phyloP scores from a whole-genome alignment of 35 echinoderm and acorn worm genomes.

The Amphiura filiformis region DNA sequence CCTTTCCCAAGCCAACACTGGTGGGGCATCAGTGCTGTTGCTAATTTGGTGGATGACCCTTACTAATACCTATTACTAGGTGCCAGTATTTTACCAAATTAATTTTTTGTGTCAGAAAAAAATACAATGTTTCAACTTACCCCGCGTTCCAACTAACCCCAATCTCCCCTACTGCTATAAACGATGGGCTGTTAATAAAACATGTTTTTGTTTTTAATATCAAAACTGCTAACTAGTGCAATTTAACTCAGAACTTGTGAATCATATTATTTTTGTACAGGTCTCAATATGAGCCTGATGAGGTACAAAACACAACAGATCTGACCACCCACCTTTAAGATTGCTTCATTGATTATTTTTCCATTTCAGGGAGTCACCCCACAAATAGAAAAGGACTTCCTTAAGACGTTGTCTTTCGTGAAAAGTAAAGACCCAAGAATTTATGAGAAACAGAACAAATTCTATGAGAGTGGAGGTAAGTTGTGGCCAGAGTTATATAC shows the following conservation, averaged over 20 bases:
- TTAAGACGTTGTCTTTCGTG: slow-evolving; percentile 70
- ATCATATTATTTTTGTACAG: not conserved
- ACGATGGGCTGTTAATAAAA: too few species aligned
- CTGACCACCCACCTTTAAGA: not conserved
- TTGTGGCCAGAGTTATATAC: not conserved
- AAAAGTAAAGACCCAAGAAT: slow-evolving; percentile 88
- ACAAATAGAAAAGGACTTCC: slow-evolving; percentile 82
- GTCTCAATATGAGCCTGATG: not conserved
- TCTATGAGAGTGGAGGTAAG: slow-evolving; percentile 78
- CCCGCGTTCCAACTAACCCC: too few species aligned
- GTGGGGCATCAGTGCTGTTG: too few species aligned
- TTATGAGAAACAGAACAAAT: slow-evolving; percentile 69
- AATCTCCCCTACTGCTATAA: too few species aligned
- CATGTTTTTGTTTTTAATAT: too few species aligned
- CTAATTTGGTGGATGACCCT: too few species aligned
- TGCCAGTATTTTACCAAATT: too few species aligned
- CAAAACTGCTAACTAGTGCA: not conserved
- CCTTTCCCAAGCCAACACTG: too few species aligned
- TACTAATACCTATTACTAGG: too few species aligned
- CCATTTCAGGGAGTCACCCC: slow-evolving; percentile 67
- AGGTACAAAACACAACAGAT: not conserved
- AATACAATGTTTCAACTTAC: too few species aligned
- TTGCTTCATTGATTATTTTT: slow-evolving; percentile 12
- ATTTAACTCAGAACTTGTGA: not conserved
- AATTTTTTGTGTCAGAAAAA: too few species aligned